Base-by-base conservation (phyloP, 2,797 vertebrate genomes). In the Microchirus variegatus region DNA sequence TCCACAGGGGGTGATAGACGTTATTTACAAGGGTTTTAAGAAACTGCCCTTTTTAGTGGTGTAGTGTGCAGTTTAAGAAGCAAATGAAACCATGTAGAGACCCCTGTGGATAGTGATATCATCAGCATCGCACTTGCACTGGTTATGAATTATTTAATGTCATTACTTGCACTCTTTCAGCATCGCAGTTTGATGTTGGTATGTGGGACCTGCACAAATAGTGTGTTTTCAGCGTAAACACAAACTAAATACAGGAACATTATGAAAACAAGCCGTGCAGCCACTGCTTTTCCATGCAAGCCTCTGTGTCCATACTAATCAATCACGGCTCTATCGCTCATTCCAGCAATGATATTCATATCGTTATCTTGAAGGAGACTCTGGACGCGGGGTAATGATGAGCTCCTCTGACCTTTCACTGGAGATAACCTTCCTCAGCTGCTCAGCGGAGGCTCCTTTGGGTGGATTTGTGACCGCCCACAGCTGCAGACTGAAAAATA, bases 371-470 rank as follows among this genome's bases (percentile, higher is more conserved):
- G 53, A 67, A 63, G 63, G 52, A 60, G 59, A 66, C 70, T 76
- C 56, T 45, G 18, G 52, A 63, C 17, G 3, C 53, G 53, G 70
- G 48, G 59, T 80, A 69, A 80, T 77, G 77, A 86, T 78, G 77
- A 83, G 76, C 76, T 78, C 58, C 58, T 64, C 46, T 84, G 80
- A 83, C 81, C 83, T 83, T 78, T 88, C 45, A 69, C 70, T 57
- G 38, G 48, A 77, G 79, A 81, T 82, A 84, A 83, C 73, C 69
- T 72, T 76, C 73, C 63, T 74, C 35, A 19, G 63, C 63, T 56
- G 19, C 67, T 63, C 63, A 6, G 48, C 65, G 41, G 67, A 78
- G 18, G 44, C 66, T 83, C 77, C 71, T 73, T 16, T 26, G 59
- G 60, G 50, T 71, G 65, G 62, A 68, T 73, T 61, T 61, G 15